Evolutionary conservation across 2,888 invertebrate genomes (phyloP), one percentile per base, ranked within the genome.

Genomic region (Synergus itoensis): DNA sequence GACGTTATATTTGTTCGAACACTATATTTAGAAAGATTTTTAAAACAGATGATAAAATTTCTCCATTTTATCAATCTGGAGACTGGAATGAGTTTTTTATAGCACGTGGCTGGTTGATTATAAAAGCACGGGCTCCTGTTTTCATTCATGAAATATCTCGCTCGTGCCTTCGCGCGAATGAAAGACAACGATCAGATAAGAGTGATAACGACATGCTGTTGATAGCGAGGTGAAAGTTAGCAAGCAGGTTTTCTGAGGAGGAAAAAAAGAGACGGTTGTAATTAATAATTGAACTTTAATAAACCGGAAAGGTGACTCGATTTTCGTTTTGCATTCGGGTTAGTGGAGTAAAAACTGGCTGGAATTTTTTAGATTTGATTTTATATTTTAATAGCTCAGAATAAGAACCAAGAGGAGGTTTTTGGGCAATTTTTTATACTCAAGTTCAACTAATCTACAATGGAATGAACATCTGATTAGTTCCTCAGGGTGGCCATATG

Each of bases 91-190:
- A 43, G 43, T 67, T 40, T 28, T 43, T 21, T 21, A 12, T 63
- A 36, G n/a, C 53, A 73, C 73, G 73, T 73, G 73, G 53, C 48
- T 73, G 28, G n/a, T 73, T 73, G 48, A 65, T 65, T 73, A 73
- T 53, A 73, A 73, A 73, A 73, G 53, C 48, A 16, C 40, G 60
- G 18, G 28, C 28, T 40, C 48, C 64, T 77, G 45, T 64, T 60
- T 67, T 45, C 73, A 77, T 80, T 80, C 75, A 78, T 53, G 64
- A 80, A 73, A 73, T 73, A 73, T 36, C 73, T 73, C 73, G 73
- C 73, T 73, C 73, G 73, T 73, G 73, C 73, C 53, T 73, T 73
- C 73, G 73, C 28, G 48, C 48, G 73, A 73, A 73, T 73, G 73
- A 73, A 73, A 73, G 73, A 73, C 53, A 73, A 73, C 48, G 73